phyloP scores from a whole-genome alignment of 1,140 invertebrate species.

The Globodera ellingtonae region DNA sequence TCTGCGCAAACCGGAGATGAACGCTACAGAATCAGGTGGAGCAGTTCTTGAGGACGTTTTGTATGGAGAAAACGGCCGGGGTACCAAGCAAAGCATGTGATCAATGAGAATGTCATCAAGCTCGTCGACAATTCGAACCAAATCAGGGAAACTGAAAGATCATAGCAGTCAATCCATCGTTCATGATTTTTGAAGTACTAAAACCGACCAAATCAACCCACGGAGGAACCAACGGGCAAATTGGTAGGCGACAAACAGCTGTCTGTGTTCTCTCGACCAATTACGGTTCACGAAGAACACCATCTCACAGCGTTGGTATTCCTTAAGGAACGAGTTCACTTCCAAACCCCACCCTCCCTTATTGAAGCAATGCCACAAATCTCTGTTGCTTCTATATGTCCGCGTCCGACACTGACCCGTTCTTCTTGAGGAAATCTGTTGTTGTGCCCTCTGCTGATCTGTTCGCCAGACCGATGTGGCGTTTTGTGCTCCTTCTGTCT shows the following conservation, averaged over 20 bases:
- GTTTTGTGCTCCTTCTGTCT: constrained; percentile 9
- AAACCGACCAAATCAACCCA: constrained; percentile 19
- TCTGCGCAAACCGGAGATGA: constrained; percentile 10
- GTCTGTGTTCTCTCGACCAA: constrained; percentile 21
- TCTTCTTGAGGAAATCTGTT: constrained; percentile 16
- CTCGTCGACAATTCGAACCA: constrained; percentile 21
- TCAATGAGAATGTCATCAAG: constrained; percentile 26
- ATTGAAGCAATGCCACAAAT: background rate
- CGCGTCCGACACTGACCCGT: background rate
- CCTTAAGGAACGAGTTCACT: background rate
- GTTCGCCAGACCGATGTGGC: constrained; percentile 16
- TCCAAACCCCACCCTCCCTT: background rate
- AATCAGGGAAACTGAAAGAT: constrained; percentile 24
- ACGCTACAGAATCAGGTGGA: constrained; percentile 7
- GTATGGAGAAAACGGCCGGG: background rate
- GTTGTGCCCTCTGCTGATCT: constrained; percentile 17
- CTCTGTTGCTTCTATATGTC: no score
- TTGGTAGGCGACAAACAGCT: constrained; percentile 17
- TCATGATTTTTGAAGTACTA: background rate
- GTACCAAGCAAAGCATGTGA: background rate
- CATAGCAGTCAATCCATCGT: background rate
- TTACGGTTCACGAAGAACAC: constrained; percentile 24
- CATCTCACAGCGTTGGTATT: constrained; percentile 26
- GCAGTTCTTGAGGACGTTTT: background rate
- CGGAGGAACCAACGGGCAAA: constrained; percentile 28